Evolutionary conservation across 2,888 invertebrate genomes (phyloP).

Genomic region (Polymixis flavicincta): DNA sequence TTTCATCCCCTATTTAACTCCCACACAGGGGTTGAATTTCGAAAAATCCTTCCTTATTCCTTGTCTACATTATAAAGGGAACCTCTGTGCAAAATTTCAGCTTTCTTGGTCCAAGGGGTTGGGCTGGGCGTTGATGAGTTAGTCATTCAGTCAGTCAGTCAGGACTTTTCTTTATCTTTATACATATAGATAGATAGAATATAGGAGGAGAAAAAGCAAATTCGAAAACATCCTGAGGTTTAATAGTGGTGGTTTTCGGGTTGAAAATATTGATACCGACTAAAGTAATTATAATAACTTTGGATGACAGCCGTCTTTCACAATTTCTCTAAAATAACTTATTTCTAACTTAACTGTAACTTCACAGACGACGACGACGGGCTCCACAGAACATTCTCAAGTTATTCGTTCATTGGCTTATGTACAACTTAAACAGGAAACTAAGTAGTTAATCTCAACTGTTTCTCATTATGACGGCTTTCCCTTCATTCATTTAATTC

Average conservation of each 20-base stretch:
- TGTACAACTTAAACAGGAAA: slow-evolving; percentile 56
- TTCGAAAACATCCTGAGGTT: not conserved
- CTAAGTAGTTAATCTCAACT: slow-evolving; percentile 31
- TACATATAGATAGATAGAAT: too few species aligned
- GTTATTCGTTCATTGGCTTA: slow-evolving; percentile 58
- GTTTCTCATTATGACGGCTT: slow-evolving; percentile 45
- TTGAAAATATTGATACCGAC: not conserved
- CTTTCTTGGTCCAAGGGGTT: too few species aligned
- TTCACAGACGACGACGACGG: slow-evolving; percentile 16
- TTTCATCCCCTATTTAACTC: too few species aligned
- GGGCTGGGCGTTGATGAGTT: too few species aligned
- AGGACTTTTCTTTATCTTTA: too few species aligned
- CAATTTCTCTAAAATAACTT: slow-evolving; percentile 19
- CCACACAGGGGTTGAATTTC: too few species aligned
- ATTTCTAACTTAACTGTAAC: slow-evolving; percentile 21
- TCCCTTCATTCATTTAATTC: slow-evolving; percentile 38
- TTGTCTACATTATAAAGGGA: too few species aligned
- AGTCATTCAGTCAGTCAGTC: too few species aligned
- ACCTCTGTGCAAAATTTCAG: too few species aligned
- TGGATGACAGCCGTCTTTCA: not conserved
- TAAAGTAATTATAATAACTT: not conserved
- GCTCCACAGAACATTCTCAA: slow-evolving; percentile 44
- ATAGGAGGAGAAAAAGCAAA: too few species aligned
- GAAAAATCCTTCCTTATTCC: too few species aligned
- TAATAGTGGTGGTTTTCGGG: too few species aligned